Conservation (phyloP, 2,113 vertebrate genomes). For the Amia ocellicauda region DNA sequence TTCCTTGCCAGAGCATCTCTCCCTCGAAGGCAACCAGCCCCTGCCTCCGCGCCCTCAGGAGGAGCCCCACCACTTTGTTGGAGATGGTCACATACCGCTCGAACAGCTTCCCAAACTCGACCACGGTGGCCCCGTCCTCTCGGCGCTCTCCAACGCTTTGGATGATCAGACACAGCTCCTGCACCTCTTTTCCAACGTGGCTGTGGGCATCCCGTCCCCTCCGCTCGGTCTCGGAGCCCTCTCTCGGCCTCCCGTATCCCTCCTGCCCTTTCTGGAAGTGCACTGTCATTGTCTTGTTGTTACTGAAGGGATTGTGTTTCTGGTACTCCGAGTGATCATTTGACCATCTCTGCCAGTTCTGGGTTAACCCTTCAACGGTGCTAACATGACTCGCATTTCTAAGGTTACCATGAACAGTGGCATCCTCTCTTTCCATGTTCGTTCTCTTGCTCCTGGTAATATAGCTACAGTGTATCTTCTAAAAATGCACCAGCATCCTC, state of each 20-base stretch:
- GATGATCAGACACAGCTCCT: slow-evolving; percentile 74
- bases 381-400: slow-evolving; percentile 28
- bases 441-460: background rate
- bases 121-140: slow-evolving; percentile 45
- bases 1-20: slow-evolving; percentile 91
- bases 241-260: slow-evolving; percentile 73
- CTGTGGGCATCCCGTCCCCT: slow-evolving; percentile 76
- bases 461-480: background rate
- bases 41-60: slow-evolving; percentile 80
- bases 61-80: slow-evolving; percentile 83
- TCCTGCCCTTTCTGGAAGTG: slow-evolving; percentile 47
- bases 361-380: slow-evolving; percentile 69
- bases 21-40: slow-evolving; percentile 79
- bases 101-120: slow-evolving; percentile 78
- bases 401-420: slow-evolving; percentile 14
- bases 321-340: slow-evolving; percentile 73
- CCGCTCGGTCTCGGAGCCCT: slow-evolving; percentile 76
- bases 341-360: slow-evolving; percentile 82
- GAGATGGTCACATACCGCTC: slow-evolving; percentile 83
- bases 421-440: slow-evolving; percentile 36
- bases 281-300: slow-evolving; percentile 25
- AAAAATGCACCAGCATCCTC: too few species aligned
- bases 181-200: slow-evolving; percentile 72
- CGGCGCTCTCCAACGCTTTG: slow-evolving; percentile 59
- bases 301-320: slow-evolving; percentile 80